Evolutionary conservation across 2,113 vertebrate species (phyloP).

Genomic region (Haemorhous mexicanus): DNA sequence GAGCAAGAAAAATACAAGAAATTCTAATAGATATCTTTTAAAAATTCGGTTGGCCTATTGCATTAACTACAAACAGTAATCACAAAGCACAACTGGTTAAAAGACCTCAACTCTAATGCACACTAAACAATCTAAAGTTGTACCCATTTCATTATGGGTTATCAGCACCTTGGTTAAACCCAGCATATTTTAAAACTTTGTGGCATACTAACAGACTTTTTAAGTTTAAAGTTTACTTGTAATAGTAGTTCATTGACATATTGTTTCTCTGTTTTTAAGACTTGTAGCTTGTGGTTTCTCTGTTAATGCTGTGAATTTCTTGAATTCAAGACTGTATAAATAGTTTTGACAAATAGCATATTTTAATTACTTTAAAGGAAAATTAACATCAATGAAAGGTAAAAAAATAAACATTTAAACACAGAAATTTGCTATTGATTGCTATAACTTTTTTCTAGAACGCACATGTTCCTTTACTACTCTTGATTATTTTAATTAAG

Average conservation of each 20-base stretch:
- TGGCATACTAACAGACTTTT: background rate
- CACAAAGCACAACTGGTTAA: background rate
- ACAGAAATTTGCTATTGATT: background rate
- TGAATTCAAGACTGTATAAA: background rate
- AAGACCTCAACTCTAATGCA: background rate
- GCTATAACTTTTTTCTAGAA: background rate
- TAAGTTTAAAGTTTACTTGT: background rate
- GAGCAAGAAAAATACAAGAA: background rate
- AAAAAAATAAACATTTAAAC: background rate
- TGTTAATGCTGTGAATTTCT: background rate
- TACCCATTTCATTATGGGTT: background rate
- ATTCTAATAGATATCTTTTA: background rate
- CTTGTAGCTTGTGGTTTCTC: background rate
- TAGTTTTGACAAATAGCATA: background rate
- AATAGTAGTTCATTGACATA: background rate
- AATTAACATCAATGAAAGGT: background rate
- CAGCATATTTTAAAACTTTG: background rate
- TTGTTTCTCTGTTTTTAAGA: background rate
- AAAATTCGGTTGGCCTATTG: background rate
- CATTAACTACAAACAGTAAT: background rate
- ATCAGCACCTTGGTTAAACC: background rate
- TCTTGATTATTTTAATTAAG: background rate
- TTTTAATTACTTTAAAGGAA: conserved; percentile 8
- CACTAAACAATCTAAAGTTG: background rate
- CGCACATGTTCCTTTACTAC: background rate